phyloP scores from a whole-genome alignment of 2,113 vertebrate species.

The Zosterops pallidus region DNA sequence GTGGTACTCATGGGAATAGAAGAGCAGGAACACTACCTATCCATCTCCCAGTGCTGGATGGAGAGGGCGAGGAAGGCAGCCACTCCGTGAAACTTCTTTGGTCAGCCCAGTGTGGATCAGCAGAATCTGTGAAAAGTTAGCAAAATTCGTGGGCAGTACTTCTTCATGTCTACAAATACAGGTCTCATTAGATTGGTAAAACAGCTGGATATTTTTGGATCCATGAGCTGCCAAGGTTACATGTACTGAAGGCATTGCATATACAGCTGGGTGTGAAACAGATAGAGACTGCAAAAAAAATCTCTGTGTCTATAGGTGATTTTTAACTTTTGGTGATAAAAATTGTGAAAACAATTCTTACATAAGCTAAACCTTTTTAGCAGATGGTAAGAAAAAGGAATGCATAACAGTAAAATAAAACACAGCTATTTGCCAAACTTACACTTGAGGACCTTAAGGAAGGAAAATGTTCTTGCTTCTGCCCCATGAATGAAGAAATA shows the following conservation, averaged over 20 bases:
- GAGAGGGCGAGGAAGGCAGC: background rate
- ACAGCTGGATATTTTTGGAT: conserved; percentile 10
- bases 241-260: background rate
- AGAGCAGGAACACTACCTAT: background rate
- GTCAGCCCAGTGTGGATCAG: background rate
- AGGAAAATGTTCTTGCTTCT: background rate
- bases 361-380: background rate
- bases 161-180: background rate
- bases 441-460: background rate
- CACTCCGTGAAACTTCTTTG: background rate
- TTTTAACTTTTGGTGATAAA: conserved; percentile 13
- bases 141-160: background rate
- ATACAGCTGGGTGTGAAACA: conserved; percentile 31
- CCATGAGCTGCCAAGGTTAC: background rate
- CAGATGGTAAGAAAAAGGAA: conserved; percentile 8
- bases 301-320: background rate
- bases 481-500: background rate
- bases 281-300: background rate
- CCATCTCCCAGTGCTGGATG: rapidly evolving
- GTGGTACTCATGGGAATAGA: background rate
- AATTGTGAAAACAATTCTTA: conserved; percentile 20
- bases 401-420: background rate
- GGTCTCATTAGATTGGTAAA: background rate
- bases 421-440: background rate
- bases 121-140: background rate